phyloP scores from a whole-genome alignment of 2,888 invertebrate species.

The Plebejus melissa region DNA sequence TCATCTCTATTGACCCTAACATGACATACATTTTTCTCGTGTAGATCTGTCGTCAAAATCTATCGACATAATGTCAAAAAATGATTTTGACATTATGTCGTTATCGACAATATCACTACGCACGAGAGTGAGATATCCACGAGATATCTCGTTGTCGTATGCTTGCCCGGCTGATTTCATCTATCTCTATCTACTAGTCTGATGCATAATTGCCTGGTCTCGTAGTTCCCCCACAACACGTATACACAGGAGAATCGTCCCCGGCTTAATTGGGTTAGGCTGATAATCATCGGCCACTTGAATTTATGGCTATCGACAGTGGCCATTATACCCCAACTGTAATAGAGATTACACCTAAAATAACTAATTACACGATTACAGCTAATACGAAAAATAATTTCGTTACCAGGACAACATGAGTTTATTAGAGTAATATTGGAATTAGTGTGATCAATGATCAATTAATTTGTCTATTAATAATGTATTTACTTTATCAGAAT shows the following conservation, averaged over 20 bases:
- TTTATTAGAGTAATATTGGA: not conserved
- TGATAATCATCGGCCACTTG: constrained; percentile 17
- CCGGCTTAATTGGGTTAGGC: constrained; percentile 15
- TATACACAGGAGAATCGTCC: constrained; percentile 10
- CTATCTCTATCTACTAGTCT: not conserved
- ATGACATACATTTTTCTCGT: too few relatives aligned
- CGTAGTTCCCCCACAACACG: not conserved
- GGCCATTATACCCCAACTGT: constrained; percentile 15
- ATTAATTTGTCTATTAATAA: not conserved
- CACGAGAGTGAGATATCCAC: too few relatives aligned
- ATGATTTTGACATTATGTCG: too few relatives aligned
- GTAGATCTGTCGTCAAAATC: too few relatives aligned
- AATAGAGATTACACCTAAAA: constrained; percentile 14
- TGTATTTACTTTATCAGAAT: not conserved
- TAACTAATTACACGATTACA: not conserved
- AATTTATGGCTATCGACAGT: constrained; percentile 9
- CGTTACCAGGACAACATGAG: not conserved
- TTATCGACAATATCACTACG: too few relatives aligned
- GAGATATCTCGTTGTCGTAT: too few relatives aligned
- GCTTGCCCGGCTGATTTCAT: too few relatives aligned
- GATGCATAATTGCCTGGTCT: not conserved
- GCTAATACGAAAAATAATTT: not conserved
- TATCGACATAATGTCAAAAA: too few relatives aligned
- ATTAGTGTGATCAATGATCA: not conserved
- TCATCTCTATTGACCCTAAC: too few relatives aligned